A percentile compares a stretch with the other conserved stretches of the same genome.
phyloP scores from a whole-genome alignment of 2,113 vertebrate species.

The Oceanites oceanicus region DNA sequence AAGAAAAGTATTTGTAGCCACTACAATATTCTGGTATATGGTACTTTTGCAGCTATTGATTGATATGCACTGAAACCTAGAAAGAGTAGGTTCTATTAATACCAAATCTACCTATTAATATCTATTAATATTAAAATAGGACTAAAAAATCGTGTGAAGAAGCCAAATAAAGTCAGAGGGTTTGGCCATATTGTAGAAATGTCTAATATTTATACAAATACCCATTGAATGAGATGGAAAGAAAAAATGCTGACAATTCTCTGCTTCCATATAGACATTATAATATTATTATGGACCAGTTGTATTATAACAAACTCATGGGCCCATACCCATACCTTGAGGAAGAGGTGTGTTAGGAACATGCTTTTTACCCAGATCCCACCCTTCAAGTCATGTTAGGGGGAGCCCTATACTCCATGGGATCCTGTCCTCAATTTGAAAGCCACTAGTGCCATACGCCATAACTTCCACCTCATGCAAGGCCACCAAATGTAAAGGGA shows the following conservation, averaged over 20 bases:
- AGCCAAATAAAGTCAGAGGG: not conserved
- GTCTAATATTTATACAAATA: not conserved
- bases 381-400: not conserved
- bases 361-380: not conserved
- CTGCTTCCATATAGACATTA: not conserved
- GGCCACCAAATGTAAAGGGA: not conserved
- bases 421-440: not conserved
- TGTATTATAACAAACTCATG: not conserved
- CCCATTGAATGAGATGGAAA: not conserved
- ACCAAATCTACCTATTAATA: constrained; percentile 6
- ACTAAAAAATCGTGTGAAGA: not conserved
- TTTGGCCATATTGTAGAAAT: not conserved
- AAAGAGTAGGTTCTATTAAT: constrained; percentile 31
- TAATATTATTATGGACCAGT: not conserved
- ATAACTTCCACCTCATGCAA: not conserved
- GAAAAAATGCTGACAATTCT: not conserved
- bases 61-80: constrained; percentile 5
- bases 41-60: constrained; percentile 24
- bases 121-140: constrained; percentile 40
- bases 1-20: not conserved
- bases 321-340: not conserved
- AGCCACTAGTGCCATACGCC: not conserved
- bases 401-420: not conserved
- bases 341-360: not conserved
- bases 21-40: not conserved